Percentiles rank a stretch among this genome's conserved stretches.
Evolutionary conservation across 2,797 vertebrate genomes (phyloP).

Genomic region (Bradypus variegatus): DNA sequence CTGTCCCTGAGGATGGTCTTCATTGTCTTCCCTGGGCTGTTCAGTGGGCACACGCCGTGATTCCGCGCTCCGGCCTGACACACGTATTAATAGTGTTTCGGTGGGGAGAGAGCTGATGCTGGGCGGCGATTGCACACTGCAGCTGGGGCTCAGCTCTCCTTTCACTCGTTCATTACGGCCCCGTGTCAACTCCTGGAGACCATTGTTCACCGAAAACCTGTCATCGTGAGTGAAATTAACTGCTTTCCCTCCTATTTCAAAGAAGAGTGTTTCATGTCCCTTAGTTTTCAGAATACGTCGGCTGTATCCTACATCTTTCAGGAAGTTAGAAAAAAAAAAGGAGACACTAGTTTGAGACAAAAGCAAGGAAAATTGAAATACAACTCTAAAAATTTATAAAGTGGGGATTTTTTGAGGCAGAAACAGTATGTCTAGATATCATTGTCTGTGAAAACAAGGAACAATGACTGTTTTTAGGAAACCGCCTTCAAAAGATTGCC

Average conservation of each 20-base stretch:
- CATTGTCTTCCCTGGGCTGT: constrained; percentile 83
- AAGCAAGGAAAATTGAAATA: background rate
- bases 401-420: background rate
- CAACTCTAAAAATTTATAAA: background rate
- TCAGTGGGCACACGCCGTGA: constrained; percentile 74
- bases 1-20: constrained; percentile 83
- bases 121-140: constrained; percentile 86
- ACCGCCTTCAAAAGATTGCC: fast-evolving
- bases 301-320: constrained; percentile 26
- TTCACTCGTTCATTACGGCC: constrained; percentile 89
- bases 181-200: constrained; percentile 84
- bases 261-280: constrained; percentile 37
- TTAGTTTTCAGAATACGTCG: constrained; percentile 34
- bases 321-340: background rate
- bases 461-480: fast-evolving
- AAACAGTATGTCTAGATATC: background rate
- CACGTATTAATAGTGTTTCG: constrained; percentile 93
- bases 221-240: constrained; percentile 87
- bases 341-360: background rate
- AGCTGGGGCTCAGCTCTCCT: constrained; percentile 84
- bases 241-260: constrained; percentile 65
- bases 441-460: no score
- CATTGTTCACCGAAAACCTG: constrained; percentile 81
- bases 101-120: constrained; percentile 86
- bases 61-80: constrained; percentile 91